These are phyloP conservation scores for Stegana nigrithorax DNA, from an alignment of 2,888 invertebrate genomes.

Conservation along the genomic window DNA sequence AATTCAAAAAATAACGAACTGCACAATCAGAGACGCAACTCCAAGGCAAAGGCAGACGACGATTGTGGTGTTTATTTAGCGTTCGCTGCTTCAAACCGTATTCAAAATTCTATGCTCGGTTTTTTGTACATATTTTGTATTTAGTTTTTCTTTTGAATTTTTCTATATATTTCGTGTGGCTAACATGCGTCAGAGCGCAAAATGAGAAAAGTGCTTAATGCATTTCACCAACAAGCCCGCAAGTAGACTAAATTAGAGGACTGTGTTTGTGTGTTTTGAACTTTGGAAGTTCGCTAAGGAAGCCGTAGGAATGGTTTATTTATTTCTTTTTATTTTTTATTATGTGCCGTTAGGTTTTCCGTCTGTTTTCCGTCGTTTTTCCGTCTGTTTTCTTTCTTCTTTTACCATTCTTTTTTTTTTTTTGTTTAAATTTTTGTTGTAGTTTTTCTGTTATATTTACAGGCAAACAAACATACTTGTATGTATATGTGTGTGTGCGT, in stretches of 20 bases:
- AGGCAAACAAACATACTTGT: not conserved
- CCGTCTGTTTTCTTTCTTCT: constrained; percentile 21
- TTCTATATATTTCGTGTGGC: not conserved
- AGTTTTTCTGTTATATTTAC: not conserved
- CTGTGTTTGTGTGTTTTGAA: constrained; percentile 55
- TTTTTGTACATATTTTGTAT: not conserved
- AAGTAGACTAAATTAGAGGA: constrained; percentile 24
- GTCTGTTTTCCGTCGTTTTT: constrained; percentile 6
- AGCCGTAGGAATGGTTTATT: constrained; percentile 55
- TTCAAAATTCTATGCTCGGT: too few species aligned
- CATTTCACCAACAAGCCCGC: constrained; percentile 15
- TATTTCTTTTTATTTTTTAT: constrained; percentile 15
- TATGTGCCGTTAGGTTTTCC: too few species aligned
- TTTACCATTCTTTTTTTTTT: not conserved
- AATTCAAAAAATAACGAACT: not conserved
- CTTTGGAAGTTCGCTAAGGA: constrained; percentile 54
- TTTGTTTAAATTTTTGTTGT: not conserved
- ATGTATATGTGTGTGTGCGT: not conserved
- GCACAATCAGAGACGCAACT: too few species aligned
- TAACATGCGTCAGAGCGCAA: too few species aligned
- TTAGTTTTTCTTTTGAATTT: not conserved
- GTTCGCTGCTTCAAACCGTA: too few species aligned
- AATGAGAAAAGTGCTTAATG: too few species aligned
- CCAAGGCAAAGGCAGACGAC: too few species aligned
- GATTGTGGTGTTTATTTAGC: too few species aligned